Percentiles rank a stretch among this genome's conserved stretches.
Conservation (phyloP, 2,797 vertebrate genomes). For the Discoglossus pictus region DNA sequence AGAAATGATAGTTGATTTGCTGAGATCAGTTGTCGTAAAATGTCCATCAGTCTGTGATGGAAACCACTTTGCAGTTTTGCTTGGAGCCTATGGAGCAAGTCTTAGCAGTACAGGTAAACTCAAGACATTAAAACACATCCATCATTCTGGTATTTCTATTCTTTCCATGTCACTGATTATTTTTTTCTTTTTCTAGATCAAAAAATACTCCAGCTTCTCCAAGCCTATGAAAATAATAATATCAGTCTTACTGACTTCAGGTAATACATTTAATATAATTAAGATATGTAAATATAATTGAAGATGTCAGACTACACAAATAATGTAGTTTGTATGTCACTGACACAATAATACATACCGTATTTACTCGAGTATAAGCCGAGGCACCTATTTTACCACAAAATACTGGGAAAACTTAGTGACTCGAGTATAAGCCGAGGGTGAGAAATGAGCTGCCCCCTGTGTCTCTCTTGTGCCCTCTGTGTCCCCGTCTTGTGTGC, state of each 20-base stretch:
- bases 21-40: slow-evolving; percentile 78
- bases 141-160: too few relatives aligned
- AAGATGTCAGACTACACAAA: too few relatives aligned
- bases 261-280: slow-evolving; percentile 52
- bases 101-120: slow-evolving; percentile 79
- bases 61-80: slow-evolving; percentile 83
- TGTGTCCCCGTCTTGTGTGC: too few relatives aligned
- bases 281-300: too few relatives aligned
- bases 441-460: too few relatives aligned
- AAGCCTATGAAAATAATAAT: slow-evolving; percentile 83
- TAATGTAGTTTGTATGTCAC: too few relatives aligned
- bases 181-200: slow-evolving; percentile 78
- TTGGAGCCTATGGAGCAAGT: slow-evolving; percentile 89
- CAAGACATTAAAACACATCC: background rate
- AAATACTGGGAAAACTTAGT: too few relatives aligned
- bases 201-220: slow-evolving; percentile 85
- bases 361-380: too few relatives aligned
- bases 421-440: too few relatives aligned
- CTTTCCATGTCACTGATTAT: background rate
- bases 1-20: slow-evolving; percentile 83
- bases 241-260: slow-evolving; percentile 82
- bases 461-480: too few relatives aligned
- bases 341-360: too few relatives aligned
- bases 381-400: too few relatives aligned
- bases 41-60: slow-evolving; percentile 79